Evolutionary conservation across 2,888 invertebrate genomes (phyloP), one percentile per base, ranked within the genome.

Genomic region (Clusia tigrina): DNA sequence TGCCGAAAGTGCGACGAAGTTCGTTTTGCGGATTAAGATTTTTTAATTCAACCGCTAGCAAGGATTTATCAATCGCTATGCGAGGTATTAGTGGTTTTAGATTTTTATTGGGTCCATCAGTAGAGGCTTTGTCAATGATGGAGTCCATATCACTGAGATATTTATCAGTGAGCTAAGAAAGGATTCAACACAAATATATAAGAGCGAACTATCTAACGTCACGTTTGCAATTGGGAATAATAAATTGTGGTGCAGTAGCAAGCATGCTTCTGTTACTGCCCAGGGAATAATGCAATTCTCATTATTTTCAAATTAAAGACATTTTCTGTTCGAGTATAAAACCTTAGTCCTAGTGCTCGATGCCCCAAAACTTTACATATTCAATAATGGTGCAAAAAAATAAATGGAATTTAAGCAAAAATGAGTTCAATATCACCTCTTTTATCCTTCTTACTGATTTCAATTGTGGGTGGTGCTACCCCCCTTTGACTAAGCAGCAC

Each of bases 11-110:
- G 76, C 89, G 87, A 66, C 91, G 90, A 78, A 94, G 85, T 84
- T 94, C 94, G 84, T 91, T 91, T 69, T 91, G 90, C 12, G 91
- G 89, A 85, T 93, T 93, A 22, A 94, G 84, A 80, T 91, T 87
- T 76, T 90, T 90, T 67, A 88, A 86, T 67, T 91, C 90, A 24
- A 92, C 87, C 56, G 83, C 85, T 10, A 93, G 83, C 37, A 90
- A 81, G 51, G 87, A 85, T 76, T 88, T 86, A 77, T 91, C 90
- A 10, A 91, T 89, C 80, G 90, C 89, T 67, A 87, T 84, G 9
- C 72, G 71, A 10, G 74, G 68, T 15, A 69, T 63, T 5, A 67
- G 61, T n/a, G 60, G 54, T 54, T 72, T 71, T 15, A 63, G 57
- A 22, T 65, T 66, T 54, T 74, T 73, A 42, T 74, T 77, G 3